These are phyloP conservation scores for Calidris pugnax DNA, from an alignment of 2,113 vertebrate genomes.

Conservation along the genomic window DNA sequence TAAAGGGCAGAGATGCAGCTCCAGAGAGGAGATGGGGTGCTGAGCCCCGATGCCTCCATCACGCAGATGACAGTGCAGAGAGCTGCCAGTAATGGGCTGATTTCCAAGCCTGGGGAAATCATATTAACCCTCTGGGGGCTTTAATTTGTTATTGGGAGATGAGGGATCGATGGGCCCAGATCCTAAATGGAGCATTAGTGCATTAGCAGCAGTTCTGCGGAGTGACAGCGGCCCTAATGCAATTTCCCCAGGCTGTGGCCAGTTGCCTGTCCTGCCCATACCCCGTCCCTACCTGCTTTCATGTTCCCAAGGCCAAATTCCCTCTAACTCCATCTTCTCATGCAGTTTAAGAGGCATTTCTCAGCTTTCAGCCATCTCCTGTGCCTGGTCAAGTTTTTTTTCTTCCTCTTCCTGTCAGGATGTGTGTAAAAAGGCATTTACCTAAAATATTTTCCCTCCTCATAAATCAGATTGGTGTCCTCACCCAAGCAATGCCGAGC, in stretches of 20 bases:
- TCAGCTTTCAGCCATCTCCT: accelerated
- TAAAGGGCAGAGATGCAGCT: not conserved
- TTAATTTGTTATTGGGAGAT: not conserved
- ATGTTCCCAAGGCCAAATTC: not conserved
- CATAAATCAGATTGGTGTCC: constrained; percentile 47
- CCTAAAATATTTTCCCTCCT: not conserved
- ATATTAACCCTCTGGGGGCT: not conserved
- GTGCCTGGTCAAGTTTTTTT: accelerated
- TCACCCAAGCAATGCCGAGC: not conserved
- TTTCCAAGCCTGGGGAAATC: not conserved
- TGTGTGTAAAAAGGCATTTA: not conserved
- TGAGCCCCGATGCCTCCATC: not conserved
- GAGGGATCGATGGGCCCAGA: not conserved
- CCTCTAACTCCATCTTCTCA: not conserved
- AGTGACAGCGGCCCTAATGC: not conserved
- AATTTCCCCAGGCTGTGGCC: not conserved
- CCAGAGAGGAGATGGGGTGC: accelerated
- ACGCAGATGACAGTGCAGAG: not conserved
- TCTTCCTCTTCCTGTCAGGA: not conserved
- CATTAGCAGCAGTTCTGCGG: not conserved
- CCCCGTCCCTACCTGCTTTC: not conserved
- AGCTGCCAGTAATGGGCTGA: not conserved
- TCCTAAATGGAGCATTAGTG: constrained; percentile 20
- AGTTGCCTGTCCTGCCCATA: not conserved
- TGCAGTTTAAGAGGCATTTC: not conserved